Evolutionary conservation across 2,113 vertebrate genomes (phyloP).

Genomic region (Paracanthobrama guichenoti): DNA sequence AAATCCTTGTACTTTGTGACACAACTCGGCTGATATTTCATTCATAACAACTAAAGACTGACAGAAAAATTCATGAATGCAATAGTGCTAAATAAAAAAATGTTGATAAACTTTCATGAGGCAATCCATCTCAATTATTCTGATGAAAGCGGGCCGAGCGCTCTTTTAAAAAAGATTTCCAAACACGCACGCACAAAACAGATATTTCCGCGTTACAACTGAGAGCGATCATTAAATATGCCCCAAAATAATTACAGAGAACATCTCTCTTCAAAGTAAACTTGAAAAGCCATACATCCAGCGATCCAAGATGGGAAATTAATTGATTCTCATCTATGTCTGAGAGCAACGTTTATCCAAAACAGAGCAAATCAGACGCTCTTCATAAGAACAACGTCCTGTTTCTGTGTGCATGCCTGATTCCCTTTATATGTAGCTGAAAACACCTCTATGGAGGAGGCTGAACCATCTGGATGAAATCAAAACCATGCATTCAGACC

Average conservation of each 20-base stretch:
- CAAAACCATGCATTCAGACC: conserved; percentile 77
- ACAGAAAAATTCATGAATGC: conserved; percentile 10
- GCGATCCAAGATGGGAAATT: conserved; percentile 29
- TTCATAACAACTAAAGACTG: not conserved
- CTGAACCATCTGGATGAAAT: conserved; percentile 76
- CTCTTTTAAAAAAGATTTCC: conserved; percentile 32
- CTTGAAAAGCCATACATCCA: conserved; percentile 40
- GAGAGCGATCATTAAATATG: conserved; percentile 20
- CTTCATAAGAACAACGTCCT: conserved; percentile 66
- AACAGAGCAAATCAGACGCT: conserved; percentile 73
- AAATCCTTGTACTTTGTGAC: not conserved
- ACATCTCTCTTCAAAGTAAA: conserved; percentile 44
- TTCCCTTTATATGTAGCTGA: conserved; percentile 73
- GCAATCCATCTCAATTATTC: conserved; percentile 47
- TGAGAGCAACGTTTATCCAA: conserved; percentile 57
- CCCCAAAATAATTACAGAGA: conserved; percentile 48
- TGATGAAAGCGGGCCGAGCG: conserved; percentile 32
- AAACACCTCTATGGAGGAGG: conserved; percentile 76
- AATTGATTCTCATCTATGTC: conserved; percentile 42
- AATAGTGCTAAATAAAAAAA: conserved; percentile 34
- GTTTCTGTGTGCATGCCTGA: conserved; percentile 63
- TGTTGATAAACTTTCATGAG: conserved; percentile 44
- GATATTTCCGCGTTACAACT: conserved; percentile 42
- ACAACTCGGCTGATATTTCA: not conserved
- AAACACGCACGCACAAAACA: conserved; percentile 42